These are phyloP conservation scores for Xestia ashworthii DNA, from an alignment of 2,888 invertebrate species.

Conservation along the genomic window DNA sequence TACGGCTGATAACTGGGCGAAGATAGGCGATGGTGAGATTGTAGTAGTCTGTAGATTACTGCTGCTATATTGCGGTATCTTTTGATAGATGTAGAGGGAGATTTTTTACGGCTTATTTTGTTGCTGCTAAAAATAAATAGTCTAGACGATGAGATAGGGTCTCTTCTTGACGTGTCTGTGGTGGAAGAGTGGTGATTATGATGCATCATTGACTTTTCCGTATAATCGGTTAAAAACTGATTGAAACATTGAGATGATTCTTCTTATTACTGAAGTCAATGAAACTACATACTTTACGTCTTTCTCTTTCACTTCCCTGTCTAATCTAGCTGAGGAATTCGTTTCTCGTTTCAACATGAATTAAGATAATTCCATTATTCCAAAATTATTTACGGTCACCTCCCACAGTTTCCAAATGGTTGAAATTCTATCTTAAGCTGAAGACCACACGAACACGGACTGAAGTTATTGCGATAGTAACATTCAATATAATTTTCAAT, in stretches of 20 bases:
- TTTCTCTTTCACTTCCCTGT: not conserved
- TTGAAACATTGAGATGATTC: no score
- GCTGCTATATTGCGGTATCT: conserved; percentile 49
- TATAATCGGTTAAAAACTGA: not conserved
- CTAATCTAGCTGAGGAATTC: not conserved
- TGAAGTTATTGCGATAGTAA: conserved; percentile 1
- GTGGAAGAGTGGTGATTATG: not conserved
- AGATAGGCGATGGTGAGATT: conserved; percentile 67
- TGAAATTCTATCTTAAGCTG: conserved; percentile 11
- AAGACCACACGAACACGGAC: not conserved
- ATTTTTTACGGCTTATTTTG: conserved; percentile 53
- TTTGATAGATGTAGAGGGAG: conserved; percentile 41
- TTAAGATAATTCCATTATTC: not conserved
- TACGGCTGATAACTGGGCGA: conserved; percentile 65
- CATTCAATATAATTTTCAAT: conserved; percentile 24
- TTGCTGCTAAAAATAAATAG: conserved; percentile 49
- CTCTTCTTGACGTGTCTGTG: conserved; percentile 31
- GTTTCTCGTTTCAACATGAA: not conserved
- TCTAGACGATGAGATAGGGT: conserved; percentile 50
- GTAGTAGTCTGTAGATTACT: conserved; percentile 62
- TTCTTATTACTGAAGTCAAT: not conserved
- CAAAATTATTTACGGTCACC: not conserved
- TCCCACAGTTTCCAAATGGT: not conserved
- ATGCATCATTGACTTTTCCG: not conserved
- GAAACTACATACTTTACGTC: not conserved